phyloP scores from a whole-genome alignment of 30 jellyfish, hydroid and myxozoan species.

The Chironex yamaguchii region DNA sequence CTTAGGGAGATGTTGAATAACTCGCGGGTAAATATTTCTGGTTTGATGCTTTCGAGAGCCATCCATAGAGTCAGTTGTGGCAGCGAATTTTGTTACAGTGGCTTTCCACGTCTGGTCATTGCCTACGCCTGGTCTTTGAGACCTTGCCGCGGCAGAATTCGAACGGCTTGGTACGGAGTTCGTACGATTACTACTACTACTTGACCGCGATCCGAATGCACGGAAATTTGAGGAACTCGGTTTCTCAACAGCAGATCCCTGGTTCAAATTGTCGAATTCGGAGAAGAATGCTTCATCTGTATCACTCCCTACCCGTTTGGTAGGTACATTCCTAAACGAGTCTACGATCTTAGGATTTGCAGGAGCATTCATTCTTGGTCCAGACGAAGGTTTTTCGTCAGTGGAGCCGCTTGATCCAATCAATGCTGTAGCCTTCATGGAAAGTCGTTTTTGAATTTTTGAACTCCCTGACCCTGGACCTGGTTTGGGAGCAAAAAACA shows the following conservation, averaged over 20 bases:
- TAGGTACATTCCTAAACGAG: not conserved
- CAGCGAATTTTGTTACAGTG: not conserved
- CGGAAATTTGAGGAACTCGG: not conserved
- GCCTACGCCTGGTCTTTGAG: not conserved
- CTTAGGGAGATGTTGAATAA: too few species aligned
- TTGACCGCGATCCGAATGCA: not conserved
- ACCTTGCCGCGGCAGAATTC: not conserved
- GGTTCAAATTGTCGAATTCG: not conserved
- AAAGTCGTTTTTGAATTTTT: conserved; percentile 84
- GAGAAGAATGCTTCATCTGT: not conserved
- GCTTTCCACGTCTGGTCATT: not conserved
- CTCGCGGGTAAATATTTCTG: not conserved
- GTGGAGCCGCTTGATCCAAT: conserved; percentile 68
- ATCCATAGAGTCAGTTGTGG: not conserved
- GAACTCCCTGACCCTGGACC: conserved; percentile 99
- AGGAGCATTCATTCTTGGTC: not conserved
- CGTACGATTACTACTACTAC: not conserved
- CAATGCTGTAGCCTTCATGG: conserved; percentile 95
- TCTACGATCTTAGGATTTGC: not conserved
- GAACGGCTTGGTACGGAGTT: not conserved
- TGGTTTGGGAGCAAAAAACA: not conserved
- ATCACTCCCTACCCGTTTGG: not conserved
- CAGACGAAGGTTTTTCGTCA: not conserved
- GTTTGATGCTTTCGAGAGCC: not conserved
- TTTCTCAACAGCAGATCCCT: not conserved